Conservation (phyloP, 2,888 invertebrate species). For the Netelia fuscicornis region DNA sequence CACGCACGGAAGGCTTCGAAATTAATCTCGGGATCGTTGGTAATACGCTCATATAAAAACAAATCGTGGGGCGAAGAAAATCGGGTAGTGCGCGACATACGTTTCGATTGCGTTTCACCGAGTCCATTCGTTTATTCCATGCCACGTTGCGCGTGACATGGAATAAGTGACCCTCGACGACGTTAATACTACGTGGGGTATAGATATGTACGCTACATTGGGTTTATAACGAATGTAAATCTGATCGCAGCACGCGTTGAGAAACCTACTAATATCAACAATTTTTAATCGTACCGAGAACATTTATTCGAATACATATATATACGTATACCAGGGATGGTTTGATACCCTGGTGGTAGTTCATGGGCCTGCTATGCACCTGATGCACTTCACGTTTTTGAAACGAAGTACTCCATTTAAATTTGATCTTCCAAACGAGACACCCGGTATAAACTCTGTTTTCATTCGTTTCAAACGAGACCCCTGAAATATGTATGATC, state of each 20-base stretch:
- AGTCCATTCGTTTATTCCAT: slow-evolving; percentile 59
- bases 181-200: slow-evolving; percentile 29
- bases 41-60: not conserved
- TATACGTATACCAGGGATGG: not conserved
- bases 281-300: not conserved
- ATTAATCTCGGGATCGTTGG: too few species aligned
- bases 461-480: too few species aligned
- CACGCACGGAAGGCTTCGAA: too few species aligned
- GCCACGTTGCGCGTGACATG: slow-evolving; percentile 65
- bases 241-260: slow-evolving; percentile 1
- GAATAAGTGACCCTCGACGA: slow-evolving; percentile 62
- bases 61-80: slow-evolving; percentile 19
- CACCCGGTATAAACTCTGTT: too few species aligned
- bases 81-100: slow-evolving; percentile 25
- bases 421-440: too few species aligned
- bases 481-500: too few species aligned
- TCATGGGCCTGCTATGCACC: not conserved
- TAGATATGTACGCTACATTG: slow-evolving; percentile 19
- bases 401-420: too few species aligned
- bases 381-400: not conserved
- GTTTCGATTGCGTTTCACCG: slow-evolving; percentile 44
- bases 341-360: not conserved
- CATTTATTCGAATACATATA: not conserved
- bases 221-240: slow-evolving; percentile 55
- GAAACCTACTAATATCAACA: not conserved